These are phyloP conservation scores for Zosterops pallidus DNA, from an alignment of 2,113 vertebrate species.

Conservation along the genomic window DNA sequence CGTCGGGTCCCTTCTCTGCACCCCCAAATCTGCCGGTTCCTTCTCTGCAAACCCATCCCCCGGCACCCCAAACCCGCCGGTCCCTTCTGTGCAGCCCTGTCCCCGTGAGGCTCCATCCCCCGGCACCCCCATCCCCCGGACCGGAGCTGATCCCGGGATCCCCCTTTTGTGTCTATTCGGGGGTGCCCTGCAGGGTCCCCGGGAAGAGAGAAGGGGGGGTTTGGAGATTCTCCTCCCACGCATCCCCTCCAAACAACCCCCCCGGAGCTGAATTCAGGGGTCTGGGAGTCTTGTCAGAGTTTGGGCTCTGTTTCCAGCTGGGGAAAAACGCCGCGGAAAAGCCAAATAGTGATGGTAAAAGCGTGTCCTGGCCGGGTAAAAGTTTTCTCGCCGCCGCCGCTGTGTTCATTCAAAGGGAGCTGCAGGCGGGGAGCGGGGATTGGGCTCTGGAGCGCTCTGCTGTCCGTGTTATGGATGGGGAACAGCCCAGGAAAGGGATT, in stretches of 20 bases:
- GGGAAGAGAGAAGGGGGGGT: no score
- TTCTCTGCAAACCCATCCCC: no score
- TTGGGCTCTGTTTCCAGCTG: neutral
- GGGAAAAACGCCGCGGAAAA: neutral
- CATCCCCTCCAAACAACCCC: neutral
- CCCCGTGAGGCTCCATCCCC: neutral
- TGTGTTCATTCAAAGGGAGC: neutral
- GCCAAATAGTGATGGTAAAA: neutral
- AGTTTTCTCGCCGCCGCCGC: neutral
- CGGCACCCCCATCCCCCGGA: neutral
- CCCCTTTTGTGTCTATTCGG: accelerated
- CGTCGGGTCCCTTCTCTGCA: no score
- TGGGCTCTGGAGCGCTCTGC: neutral
- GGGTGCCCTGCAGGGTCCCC: neutral
- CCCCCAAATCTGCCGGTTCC: neutral
- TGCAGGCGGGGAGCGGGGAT: accelerated
- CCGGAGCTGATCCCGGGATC: no score
- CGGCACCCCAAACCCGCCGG: neutral
- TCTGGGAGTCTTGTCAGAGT: neutral
- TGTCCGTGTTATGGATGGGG: accelerated
- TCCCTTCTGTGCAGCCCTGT: no score
- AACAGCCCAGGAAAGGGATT: neutral
- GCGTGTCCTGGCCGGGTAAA: neutral
- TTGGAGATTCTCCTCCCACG: neutral
- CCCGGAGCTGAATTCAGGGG: neutral